Evolutionary conservation across 2,797 vertebrate genomes (phyloP).

Genomic region (Limnodromus scolopaceus): DNA sequence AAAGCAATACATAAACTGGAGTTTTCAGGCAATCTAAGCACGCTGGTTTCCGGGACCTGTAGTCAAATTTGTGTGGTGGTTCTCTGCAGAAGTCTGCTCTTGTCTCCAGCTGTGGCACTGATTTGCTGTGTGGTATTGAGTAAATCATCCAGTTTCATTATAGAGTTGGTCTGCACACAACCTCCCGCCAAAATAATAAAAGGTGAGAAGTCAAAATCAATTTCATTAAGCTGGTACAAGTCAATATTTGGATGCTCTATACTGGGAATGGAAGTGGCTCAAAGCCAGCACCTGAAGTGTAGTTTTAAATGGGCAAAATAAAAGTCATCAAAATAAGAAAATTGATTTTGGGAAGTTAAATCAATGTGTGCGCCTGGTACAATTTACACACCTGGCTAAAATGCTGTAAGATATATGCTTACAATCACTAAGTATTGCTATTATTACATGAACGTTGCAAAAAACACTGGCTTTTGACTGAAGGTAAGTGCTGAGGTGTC

Average conservation of each 20-base stretch:
- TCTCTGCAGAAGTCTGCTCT: not conserved
- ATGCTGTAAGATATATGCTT: not conserved
- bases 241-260: constrained; percentile 50
- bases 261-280: constrained; percentile 47
- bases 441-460: not conserved
- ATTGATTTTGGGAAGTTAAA: constrained; percentile 47
- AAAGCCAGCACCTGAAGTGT: constrained; percentile 16
- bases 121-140: constrained; percentile 37
- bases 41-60: not conserved
- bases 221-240: constrained; percentile 46
- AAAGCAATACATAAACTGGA: not conserved
- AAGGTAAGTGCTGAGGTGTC: not conserved
- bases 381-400: constrained; percentile 48
- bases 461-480: not conserved
- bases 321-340: constrained; percentile 53
- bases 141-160: constrained; percentile 52
- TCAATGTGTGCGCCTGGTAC: constrained; percentile 10
- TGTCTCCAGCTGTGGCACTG: constrained; percentile 47
- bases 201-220: constrained; percentile 62
- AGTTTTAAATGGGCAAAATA: constrained; percentile 40
- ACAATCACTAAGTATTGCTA: constrained; percentile 16
- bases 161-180: not conserved
- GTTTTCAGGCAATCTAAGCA: not conserved
- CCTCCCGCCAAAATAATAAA: constrained; percentile 52
- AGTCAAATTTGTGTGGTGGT: not conserved